Conservation (phyloP, 2,797 vertebrate genomes). For the Botia almorhae region DNA sequence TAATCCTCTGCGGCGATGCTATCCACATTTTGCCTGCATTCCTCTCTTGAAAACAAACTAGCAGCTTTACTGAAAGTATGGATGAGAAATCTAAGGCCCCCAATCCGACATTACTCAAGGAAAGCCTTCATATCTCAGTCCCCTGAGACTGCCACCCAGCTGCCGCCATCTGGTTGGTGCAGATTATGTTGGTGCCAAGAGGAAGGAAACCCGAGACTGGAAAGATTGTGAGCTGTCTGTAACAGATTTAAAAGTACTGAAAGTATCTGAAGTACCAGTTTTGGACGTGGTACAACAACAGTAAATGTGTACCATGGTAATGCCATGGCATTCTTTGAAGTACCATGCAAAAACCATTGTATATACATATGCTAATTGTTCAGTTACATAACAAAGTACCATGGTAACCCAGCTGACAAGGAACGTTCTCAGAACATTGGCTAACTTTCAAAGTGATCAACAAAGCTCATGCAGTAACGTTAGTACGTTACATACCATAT, state of each 20-base stretch:
- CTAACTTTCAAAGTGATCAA: no score
- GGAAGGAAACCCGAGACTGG: neutral
- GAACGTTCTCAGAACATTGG: no score
- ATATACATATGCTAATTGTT: neutral
- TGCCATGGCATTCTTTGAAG: neutral
- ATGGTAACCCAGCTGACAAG: no score
- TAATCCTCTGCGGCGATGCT: slow-evolving; percentile 39
- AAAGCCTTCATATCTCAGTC: slow-evolving; percentile 22
- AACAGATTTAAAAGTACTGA: neutral
- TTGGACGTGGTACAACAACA: neutral
- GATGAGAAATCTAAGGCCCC: slow-evolving; percentile 27
- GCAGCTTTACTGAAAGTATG: neutral
- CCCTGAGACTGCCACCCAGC: slow-evolving; percentile 6
- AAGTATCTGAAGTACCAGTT: neutral
- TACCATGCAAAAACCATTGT: neutral
- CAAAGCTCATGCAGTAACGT: no score
- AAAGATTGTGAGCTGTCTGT: slow-evolving; percentile 1
- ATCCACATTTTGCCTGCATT: slow-evolving; percentile 19
- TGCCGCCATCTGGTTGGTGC: slow-evolving; percentile 36
- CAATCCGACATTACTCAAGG: slow-evolving; percentile 38
- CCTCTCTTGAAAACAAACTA: slow-evolving; percentile 22
- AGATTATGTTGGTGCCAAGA: slow-evolving; percentile 17
- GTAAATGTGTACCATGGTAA: neutral
- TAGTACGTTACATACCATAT: no score
- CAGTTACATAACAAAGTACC: neutral